phyloP scores from a whole-genome alignment of 2,113 vertebrate species.

The Parotia lawesii region DNA sequence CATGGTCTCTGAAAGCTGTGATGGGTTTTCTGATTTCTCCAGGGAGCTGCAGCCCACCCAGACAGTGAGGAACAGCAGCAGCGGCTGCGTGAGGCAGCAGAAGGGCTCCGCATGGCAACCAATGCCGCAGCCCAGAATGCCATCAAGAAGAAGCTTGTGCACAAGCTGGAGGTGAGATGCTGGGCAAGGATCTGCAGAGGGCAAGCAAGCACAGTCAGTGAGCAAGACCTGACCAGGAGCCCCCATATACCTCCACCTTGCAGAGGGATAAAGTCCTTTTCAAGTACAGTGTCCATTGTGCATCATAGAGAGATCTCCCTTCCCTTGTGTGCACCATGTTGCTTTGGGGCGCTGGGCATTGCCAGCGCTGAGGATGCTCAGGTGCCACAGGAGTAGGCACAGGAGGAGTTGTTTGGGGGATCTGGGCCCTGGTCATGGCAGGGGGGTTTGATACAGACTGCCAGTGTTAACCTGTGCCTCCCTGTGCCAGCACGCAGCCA shows the following conservation, averaged over 20 bases:
- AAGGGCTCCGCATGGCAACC: constrained; percentile 94
- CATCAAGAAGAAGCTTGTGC: constrained; percentile 95
- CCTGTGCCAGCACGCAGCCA: constrained; percentile 83
- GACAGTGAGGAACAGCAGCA: constrained; percentile 98
- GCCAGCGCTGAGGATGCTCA: rapidly evolving
- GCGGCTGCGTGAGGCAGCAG: constrained; percentile 89
- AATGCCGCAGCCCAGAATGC: constrained; percentile 93
- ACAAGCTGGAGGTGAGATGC: constrained; percentile 87
- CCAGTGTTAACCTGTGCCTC: neutral
- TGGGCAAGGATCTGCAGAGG: neutral
- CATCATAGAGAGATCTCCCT: neutral
- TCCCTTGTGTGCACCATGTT: neutral
- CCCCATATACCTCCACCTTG: neutral
- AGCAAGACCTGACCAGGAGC: neutral
- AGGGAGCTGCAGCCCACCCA: constrained; percentile 96
- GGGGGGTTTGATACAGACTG: rapidly evolving
- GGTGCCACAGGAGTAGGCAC: neutral
- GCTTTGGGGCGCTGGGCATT: rapidly evolving
- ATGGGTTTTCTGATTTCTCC: neutral
- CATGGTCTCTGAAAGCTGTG: rapidly evolving
- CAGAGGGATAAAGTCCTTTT: neutral
- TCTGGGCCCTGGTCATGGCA: rapidly evolving
- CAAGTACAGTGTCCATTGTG: neutral
- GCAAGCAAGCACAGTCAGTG: rapidly evolving
- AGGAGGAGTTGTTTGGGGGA: neutral